phyloP scores from a whole-genome alignment of 2,888 invertebrate species.

The Apodemia zela region DNA sequence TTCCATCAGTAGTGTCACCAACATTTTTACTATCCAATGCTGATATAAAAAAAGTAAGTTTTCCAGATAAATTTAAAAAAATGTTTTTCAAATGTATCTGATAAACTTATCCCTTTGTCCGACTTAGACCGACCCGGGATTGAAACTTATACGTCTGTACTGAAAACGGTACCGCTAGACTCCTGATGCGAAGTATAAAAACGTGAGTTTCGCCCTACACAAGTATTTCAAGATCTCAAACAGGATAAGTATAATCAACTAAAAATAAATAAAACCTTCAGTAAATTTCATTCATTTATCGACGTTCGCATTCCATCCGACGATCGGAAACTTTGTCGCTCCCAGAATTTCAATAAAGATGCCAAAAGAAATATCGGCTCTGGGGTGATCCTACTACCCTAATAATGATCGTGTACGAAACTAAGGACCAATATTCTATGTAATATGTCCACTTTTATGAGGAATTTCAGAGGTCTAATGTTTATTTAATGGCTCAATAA shows the following conservation, averaged over 20 bases:
- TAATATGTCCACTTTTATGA: conserved; percentile 63
- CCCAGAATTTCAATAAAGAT: conserved; percentile 73
- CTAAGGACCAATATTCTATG: conserved; percentile 44
- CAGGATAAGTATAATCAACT: conserved; percentile 6
- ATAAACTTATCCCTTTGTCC: too few species aligned
- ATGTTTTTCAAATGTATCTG: too few species aligned
- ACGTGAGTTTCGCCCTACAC: too few species aligned
- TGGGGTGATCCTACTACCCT: conserved; percentile 38
- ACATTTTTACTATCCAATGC: too few species aligned
- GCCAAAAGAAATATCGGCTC: conserved; percentile 57
- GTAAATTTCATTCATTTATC: conserved; percentile 29
- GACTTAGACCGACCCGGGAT: too few species aligned
- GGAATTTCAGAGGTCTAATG: conserved; percentile 61
- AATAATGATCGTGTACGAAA: conserved; percentile 47
- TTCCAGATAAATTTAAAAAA: too few species aligned
- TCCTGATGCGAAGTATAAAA: too few species aligned
- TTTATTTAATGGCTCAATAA: conserved; percentile 60
- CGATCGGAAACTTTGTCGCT: conserved; percentile 54
- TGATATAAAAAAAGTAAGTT: too few species aligned
- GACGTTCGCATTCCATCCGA: conserved; percentile 38
- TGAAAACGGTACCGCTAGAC: too few species aligned
- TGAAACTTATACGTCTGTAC: too few species aligned
- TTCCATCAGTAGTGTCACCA: too few species aligned
- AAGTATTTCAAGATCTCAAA: not conserved
- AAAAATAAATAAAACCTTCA: conserved; percentile 1